These are phyloP conservation scores for Aphrophora alni DNA, from an alignment of 2,888 invertebrate species.

Conservation along the genomic window DNA sequence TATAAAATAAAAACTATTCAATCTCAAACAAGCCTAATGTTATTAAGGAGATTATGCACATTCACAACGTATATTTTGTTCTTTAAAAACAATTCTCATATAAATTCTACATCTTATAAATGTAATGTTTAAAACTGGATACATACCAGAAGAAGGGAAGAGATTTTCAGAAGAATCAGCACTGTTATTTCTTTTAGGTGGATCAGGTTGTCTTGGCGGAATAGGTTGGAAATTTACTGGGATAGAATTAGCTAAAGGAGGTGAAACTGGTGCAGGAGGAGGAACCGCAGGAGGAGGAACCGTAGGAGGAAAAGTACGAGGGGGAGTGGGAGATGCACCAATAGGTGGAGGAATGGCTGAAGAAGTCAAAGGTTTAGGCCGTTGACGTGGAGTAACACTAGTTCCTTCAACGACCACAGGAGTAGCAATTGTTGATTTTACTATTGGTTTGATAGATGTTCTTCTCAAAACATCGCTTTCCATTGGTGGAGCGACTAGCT, in stretches of 20 bases:
- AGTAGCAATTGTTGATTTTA: slow-evolving; percentile 58
- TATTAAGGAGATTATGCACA: too few species aligned
- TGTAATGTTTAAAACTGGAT: background rate
- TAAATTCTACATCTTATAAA: too few species aligned
- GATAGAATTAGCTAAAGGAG: slow-evolving; percentile 25
- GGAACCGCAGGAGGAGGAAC: slow-evolving; percentile 12
- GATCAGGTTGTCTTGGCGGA: slow-evolving; percentile 43
- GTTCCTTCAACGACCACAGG: slow-evolving; percentile 72
- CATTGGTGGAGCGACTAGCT: slow-evolving; percentile 68
- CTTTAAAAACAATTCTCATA: background rate
- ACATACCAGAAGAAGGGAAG: slow-evolving; percentile 65
- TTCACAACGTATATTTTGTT: too few species aligned
- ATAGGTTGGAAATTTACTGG: slow-evolving; percentile 45
- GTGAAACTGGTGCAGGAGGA: slow-evolving; percentile 26
- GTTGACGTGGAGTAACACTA: slow-evolving; percentile 80
- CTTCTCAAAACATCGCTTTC: slow-evolving; percentile 69
- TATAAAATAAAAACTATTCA: too few species aligned
- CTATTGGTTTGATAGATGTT: slow-evolving; percentile 59
- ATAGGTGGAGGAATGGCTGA: slow-evolving; percentile 35
- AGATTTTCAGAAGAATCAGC: slow-evolving; percentile 59
- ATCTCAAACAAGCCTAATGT: too few species aligned
- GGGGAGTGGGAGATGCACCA: slow-evolving; percentile 39
- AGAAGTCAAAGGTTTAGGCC: slow-evolving; percentile 67
- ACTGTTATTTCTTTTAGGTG: slow-evolving; percentile 29
- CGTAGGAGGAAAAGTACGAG: slow-evolving; percentile 23